phyloP scores from a whole-genome alignment of 2,113 vertebrate genomes.

The Solea senegalensis region DNA sequence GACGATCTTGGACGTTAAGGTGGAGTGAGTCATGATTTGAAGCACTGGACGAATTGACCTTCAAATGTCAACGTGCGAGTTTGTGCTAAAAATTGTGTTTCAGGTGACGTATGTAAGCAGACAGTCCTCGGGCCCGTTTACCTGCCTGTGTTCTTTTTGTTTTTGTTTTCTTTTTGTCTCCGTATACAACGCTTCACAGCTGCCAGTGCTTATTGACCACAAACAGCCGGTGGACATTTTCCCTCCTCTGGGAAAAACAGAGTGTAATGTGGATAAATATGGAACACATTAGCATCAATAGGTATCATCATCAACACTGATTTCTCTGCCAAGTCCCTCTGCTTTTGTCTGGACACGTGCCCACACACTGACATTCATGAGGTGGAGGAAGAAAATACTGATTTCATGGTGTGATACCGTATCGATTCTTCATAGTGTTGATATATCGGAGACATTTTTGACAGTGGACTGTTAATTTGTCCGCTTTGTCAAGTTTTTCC shows the following conservation, averaged over 20 bases:
- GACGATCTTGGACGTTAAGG: constrained; percentile 8
- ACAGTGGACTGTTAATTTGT: no score
- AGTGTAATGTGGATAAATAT: constrained; percentile 21
- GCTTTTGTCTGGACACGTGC: neutral
- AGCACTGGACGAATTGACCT: constrained; percentile 6
- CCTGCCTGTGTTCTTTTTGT: neutral
- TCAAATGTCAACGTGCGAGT: constrained; percentile 32
- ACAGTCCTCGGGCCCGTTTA: neutral
- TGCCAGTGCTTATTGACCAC: constrained; percentile 11
- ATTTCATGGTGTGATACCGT: no score
- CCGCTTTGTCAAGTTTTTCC: no score
- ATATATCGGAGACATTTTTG: no score
- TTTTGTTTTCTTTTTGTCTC: constrained; percentile 6
- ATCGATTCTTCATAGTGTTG: no score
- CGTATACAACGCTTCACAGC: neutral
- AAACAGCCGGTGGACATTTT: constrained; percentile 38
- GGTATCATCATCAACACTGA: constrained; percentile 20
- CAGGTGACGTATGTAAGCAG: neutral
- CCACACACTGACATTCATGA: neutral
- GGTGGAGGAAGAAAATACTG: no score
- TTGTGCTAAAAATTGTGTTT: constrained; percentile 11
- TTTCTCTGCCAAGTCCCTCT: constrained; percentile 5
- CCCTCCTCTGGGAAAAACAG: constrained; percentile 7
- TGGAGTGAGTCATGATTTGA: constrained; percentile 23
- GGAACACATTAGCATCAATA: constrained; percentile 21